Base-by-base conservation (phyloP, 2,797 vertebrate genomes). In the Phataginus tricuspis region DNA sequence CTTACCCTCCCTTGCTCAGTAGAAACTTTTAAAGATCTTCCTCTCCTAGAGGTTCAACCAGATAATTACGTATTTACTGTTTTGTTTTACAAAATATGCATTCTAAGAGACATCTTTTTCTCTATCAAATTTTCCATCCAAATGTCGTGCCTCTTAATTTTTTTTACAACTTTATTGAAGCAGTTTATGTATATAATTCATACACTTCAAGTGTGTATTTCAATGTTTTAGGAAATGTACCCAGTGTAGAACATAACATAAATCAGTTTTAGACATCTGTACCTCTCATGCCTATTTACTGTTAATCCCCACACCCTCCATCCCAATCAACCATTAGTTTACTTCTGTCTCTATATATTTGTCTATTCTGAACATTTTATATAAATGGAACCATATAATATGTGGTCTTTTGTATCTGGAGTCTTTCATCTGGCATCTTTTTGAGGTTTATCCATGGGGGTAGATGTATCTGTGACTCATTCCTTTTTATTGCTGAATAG, bases 401-500 rank as follows among this genome's bases (percentile, higher is more conserved):
- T 61, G 55, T 94, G 29, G 14, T 55, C 31, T 75, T 66, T 71
- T 64, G 7, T 42, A 85, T 51, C 31, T 63, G 39, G 39, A 21
- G 91, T 91, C 80, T 91, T 77, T 86, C 63, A 71, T 49, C 77
- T n/a, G 71, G 21, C 31, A 91, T 85, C n/a, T 93, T 95, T 85
- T 71, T 31, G 31, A 88, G 29, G 78, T 80, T 91, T 45, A 91
- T 63, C 80, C 45, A 57, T 42, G 19, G 49, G 79, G 37, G 51
- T 18, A 93, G 59, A 85, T 3, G 1, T 57, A 86, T 75, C 31
- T 19, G 15, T 80, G 51, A 21, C 37, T 72, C 57, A 74, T 72
- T 79, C 57, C 34, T 57, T 94, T 61, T 66, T 77, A 89, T 19
- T 94, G 42, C 57, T 71, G 18, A 94, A 39, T 49, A 85, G 49